Evolutionary conservation across 1,140 invertebrate species (phyloP).

Genomic region (Aradophagus sp.): DNA sequence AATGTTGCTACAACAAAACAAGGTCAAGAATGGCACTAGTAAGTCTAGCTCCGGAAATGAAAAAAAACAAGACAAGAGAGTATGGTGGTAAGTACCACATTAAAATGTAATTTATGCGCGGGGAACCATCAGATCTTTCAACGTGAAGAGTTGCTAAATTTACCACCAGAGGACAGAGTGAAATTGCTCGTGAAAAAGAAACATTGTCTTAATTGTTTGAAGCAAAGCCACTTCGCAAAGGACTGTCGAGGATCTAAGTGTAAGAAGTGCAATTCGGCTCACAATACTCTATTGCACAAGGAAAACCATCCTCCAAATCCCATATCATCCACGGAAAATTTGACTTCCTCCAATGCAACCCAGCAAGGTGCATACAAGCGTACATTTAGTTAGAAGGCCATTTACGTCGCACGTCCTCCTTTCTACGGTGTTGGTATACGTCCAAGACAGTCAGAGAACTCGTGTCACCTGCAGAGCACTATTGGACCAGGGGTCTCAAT

Average conservation of each 20-base stretch:
- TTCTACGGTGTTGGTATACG: constrained; percentile 15
- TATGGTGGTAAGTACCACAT: constrained; percentile 1
- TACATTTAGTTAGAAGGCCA: constrained; percentile 1
- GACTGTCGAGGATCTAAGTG: constrained; percentile 4
- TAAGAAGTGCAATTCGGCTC: constrained; percentile 6
- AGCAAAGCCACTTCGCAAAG: constrained; percentile 1
- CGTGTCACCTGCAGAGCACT: too few relatives aligned
- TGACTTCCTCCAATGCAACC: not conserved
- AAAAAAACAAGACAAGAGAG: not conserved
- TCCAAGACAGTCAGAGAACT: too few relatives aligned
- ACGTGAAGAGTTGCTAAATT: not conserved
- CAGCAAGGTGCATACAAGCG: not conserved
- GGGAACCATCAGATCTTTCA: constrained; percentile 7
- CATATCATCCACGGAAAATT: not conserved
- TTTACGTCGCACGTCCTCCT: constrained; percentile 7
- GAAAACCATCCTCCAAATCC: not conserved
- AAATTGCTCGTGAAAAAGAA: constrained; percentile 4
- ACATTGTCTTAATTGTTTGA: constrained; percentile 21
- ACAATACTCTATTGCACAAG: constrained; percentile 22
- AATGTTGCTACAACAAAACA: constrained; percentile 4
- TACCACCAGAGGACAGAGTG: constrained; percentile 1
- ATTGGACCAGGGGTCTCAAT: constrained; percentile 15
- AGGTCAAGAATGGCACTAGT: not conserved
- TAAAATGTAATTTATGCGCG: constrained; percentile 6
- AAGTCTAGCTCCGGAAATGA: not conserved